phyloP scores from a whole-genome alignment of 2,888 invertebrate species.

The Megaustenia siamemsis region DNA sequence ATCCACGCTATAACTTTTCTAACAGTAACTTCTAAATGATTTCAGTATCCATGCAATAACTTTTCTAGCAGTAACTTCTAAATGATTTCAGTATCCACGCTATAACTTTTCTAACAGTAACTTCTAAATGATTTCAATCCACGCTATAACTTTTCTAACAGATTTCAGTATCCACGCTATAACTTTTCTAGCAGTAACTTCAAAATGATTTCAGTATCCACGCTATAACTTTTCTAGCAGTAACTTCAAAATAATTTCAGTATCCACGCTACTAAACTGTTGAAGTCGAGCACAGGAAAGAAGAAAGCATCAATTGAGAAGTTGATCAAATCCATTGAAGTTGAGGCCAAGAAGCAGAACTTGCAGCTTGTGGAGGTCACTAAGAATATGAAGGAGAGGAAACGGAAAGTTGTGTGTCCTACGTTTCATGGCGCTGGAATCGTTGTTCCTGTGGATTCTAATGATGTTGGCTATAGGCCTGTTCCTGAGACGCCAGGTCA shows the following conservation, averaged over 20 bases:
- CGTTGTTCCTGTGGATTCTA: slow-evolving; percentile 87
- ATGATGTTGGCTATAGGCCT: slow-evolving; percentile 90
- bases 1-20: no score
- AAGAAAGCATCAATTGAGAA: slow-evolving; percentile 74
- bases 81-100: no score
- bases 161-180: no score
- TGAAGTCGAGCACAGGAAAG: slow-evolving; percentile 58
- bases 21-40: no score
- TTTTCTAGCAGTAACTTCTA: no score
- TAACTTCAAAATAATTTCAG: slow-evolving; percentile 61
- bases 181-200: no score
- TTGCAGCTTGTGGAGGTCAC: slow-evolving; percentile 84
- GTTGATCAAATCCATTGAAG: slow-evolving; percentile 84
- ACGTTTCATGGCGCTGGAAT: slow-evolving; percentile 78
- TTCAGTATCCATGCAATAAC: no score
- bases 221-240: slow-evolving; percentile 1
- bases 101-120: no score
- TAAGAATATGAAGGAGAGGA: slow-evolving; percentile 82
- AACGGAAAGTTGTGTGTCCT: slow-evolving; percentile 75
- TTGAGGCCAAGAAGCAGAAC: slow-evolving; percentile 84
- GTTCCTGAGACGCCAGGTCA: slow-evolving; percentile 84
- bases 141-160: no score
- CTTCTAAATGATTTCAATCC: no score
- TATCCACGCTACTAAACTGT: slow-evolving; percentile 66
- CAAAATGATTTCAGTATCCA: no score